Evolutionary conservation across 2,113 vertebrate species (phyloP).

Genomic region (Sapayoa aenigma): DNA sequence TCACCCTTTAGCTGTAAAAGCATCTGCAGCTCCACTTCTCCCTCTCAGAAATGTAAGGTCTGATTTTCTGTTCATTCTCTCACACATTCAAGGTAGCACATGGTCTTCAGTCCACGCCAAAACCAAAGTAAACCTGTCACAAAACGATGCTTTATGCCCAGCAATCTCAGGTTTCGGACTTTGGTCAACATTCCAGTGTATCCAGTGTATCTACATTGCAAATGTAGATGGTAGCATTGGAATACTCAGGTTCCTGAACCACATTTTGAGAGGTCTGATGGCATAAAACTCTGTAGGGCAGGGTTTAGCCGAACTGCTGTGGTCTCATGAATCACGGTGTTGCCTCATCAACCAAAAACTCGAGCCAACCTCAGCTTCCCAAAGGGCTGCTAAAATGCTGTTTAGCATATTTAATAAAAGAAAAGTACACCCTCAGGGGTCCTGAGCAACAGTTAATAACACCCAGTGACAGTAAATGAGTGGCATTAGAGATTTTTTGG

Average conservation of each 20-base stretch:
- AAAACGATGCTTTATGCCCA: not conserved
- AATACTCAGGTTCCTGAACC: not conserved
- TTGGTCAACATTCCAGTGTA: not conserved
- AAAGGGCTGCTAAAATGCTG: not conserved
- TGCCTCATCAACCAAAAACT: not conserved
- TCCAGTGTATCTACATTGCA: not conserved
- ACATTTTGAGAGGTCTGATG: not conserved
- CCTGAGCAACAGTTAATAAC: not conserved
- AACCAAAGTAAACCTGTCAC: not conserved
- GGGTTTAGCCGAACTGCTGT: not conserved
- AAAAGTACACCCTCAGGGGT: not conserved
- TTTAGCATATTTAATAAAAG: not conserved
- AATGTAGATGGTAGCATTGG: not conserved
- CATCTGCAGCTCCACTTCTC: not conserved
- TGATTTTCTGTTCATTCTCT: not conserved
- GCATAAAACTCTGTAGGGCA: not conserved
- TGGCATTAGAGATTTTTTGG: not conserved
- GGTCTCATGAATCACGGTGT: constrained; percentile 13
- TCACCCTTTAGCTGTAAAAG: not conserved
- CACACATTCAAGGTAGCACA: not conserved
- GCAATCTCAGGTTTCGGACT: not conserved
- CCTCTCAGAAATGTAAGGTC: not conserved
- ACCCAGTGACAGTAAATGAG: not conserved
- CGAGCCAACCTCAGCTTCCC: not conserved
- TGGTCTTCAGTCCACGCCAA: not conserved